These are phyloP conservation scores for Dendrolimus kikuchii DNA, from an alignment of 1,140 invertebrate genomes.

Conservation along the genomic window DNA sequence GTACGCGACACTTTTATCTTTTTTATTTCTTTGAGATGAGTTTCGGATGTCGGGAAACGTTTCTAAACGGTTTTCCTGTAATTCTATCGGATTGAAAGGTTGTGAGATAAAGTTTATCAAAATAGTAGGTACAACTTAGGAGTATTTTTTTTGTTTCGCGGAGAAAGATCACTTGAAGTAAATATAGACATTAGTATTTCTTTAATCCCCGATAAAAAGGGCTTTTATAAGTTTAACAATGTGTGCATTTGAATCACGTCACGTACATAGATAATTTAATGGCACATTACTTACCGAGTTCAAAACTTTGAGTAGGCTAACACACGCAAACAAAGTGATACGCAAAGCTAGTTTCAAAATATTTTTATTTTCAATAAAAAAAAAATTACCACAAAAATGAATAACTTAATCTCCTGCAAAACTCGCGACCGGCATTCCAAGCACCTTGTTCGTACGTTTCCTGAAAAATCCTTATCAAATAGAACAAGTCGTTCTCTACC, in stretches of 20 bases:
- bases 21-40: constrained; percentile 14
- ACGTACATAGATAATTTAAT: too few species aligned
- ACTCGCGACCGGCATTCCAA: neutral
- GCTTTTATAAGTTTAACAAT: too few species aligned
- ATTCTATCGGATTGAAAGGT: constrained; percentile 1
- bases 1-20: constrained; percentile 30
- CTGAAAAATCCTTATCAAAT: constrained; percentile 6
- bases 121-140: neutral
- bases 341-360: too few species aligned
- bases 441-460: neutral
- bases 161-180: too few species aligned
- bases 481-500: constrained; percentile 9
- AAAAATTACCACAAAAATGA: neutral
- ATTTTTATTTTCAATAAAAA: too few species aligned
- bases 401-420: neutral
- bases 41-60: constrained; percentile 2
- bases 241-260: too few species aligned
- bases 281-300: too few species aligned
- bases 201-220: too few species aligned
- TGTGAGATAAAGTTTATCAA: neutral
- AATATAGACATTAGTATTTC: too few species aligned
- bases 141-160: neutral
- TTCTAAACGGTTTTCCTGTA: constrained; percentile 9
- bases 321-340: too few species aligned
- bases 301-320: too few species aligned